Evolutionary conservation across 2,113 vertebrate genomes (phyloP).

Genomic region (Myotis davidii): DNA sequence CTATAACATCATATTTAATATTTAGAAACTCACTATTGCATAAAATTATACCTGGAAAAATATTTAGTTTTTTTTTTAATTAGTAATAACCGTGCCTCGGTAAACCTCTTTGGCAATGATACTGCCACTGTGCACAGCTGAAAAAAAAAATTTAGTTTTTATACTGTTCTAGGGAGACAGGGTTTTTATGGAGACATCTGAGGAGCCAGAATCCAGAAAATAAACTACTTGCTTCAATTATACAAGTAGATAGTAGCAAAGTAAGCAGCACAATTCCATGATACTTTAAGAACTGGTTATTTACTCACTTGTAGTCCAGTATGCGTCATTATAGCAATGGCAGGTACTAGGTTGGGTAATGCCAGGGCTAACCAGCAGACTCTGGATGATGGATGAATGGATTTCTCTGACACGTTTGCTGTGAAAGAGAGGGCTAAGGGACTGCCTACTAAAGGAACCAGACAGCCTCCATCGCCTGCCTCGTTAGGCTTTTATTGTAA

Average conservation of each 20-base stretch:
- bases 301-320: background rate
- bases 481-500: no score
- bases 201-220: background rate
- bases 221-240: background rate
- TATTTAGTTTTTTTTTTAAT: background rate
- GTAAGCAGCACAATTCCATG: background rate
- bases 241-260: background rate
- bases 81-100: no score
- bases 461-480: no score
- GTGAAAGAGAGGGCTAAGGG: no score
- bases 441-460: no score
- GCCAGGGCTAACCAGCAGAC: no score
- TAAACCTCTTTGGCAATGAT: no score
- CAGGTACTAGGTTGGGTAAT: no score
- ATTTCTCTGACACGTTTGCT: no score
- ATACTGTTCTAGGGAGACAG: background rate
- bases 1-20: background rate
- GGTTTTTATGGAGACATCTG: background rate
- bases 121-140: no score
- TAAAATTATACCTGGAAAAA: background rate
- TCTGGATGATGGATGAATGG: no score
- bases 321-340: background rate
- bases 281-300: background rate
- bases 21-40: constrained; percentile 24
- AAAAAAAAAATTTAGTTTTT: background rate